These are phyloP conservation scores for Atopsyche davidsoni DNA, from an alignment of 1,140 invertebrate species.

Conservation along the genomic window DNA sequence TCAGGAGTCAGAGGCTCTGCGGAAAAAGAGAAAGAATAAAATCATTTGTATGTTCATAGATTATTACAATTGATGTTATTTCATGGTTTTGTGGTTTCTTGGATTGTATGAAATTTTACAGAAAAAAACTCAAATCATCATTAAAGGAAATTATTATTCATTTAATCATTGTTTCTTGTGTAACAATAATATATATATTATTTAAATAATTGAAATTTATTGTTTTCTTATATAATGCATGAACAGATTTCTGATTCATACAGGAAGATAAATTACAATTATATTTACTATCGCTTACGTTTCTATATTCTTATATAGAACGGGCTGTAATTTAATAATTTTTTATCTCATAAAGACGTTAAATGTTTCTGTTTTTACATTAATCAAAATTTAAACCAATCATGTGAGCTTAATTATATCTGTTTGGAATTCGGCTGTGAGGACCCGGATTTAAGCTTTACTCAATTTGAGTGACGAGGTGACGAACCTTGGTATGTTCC, in stretches of 20 bases:
- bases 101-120: too few species aligned
- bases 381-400: background rate
- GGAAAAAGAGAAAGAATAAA: background rate
- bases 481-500: slow-evolving; percentile 6
- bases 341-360: background rate
- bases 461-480: too few species aligned
- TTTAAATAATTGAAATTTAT: too few species aligned
- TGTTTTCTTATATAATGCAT: too few species aligned
- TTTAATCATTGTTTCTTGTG: background rate
- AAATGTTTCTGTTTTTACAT: background rate
- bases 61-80: background rate
- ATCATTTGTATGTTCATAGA: background rate
- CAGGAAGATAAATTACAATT: too few species aligned
- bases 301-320: background rate
- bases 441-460: too few species aligned
- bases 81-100: background rate
- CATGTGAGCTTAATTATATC: background rate
- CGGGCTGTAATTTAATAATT: background rate
- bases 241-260: background rate
- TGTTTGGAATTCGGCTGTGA: background rate
- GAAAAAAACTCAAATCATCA: too few species aligned
- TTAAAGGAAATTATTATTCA: background rate
- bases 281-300: background rate
- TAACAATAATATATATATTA: background rate
- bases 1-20: slow-evolving; percentile 12